Evolutionary conservation across 1,140 invertebrate species (phyloP).

Genomic region (Diploscapter pachys): DNA sequence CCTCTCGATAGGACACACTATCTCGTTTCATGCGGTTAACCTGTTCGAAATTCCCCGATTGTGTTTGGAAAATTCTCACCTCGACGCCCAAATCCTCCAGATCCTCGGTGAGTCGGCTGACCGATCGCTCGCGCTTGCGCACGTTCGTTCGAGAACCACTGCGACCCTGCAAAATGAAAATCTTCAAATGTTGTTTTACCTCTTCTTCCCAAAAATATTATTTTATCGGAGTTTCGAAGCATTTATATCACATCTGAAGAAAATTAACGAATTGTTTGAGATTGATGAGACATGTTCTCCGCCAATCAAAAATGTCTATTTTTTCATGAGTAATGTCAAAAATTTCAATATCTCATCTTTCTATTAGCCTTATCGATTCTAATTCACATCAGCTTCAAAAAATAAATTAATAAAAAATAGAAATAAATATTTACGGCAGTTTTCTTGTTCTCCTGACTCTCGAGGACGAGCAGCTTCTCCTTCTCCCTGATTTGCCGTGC

Average conservation of each 20-base stretch:
- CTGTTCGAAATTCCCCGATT: too few species aligned
- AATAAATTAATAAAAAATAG: too few species aligned
- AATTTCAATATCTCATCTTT: too few species aligned
- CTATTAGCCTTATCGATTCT: too few species aligned
- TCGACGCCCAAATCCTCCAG: slow-evolving; percentile 89
- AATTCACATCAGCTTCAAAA: too few species aligned
- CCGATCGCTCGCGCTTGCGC: slow-evolving; percentile 70
- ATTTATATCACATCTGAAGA: background rate
- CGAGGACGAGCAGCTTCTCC: slow-evolving; percentile 69
- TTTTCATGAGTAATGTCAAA: too few species aligned
- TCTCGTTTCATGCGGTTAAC: too few species aligned
- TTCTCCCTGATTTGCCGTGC: slow-evolving; percentile 83
- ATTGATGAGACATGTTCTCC: too few species aligned
- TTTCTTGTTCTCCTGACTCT: slow-evolving; percentile 68
- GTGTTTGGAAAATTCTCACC: slow-evolving; percentile 54
- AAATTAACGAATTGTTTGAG: too few species aligned
- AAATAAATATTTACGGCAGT: slow-evolving; percentile 63
- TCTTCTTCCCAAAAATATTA: too few species aligned
- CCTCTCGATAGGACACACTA: too few species aligned
- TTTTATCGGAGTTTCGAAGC: background rate
- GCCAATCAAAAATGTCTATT: too few species aligned
- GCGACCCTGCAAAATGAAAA: slow-evolving; percentile 66
- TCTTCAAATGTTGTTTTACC: background rate
- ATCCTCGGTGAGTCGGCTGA: slow-evolving; percentile 70
- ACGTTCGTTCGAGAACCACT: slow-evolving; percentile 43